Base-by-base conservation (phyloP, 1,140 invertebrate species). In the Episyrphus balteatus region DNA sequence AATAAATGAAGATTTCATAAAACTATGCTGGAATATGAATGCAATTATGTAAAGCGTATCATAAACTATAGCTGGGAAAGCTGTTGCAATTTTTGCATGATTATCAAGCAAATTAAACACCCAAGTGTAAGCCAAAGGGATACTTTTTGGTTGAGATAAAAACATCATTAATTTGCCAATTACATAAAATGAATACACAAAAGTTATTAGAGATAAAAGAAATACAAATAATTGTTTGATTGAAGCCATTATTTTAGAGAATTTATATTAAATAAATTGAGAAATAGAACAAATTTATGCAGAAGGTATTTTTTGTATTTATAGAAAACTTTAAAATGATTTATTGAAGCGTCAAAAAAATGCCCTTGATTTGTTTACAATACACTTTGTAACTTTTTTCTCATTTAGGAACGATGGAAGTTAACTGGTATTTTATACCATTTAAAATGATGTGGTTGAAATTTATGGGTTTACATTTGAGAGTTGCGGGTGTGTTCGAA, bases 21-120 rank as follows among this genome's bases (percentile, higher is more conserved):
- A 47, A 36, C 73, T 73, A 42, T 77, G 75, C 52, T 76, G 74
- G 0, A 75, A 55, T 37, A 76, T 70, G 45, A 77, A 77, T 11
- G 55, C 52, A 44, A 70, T 68, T 15, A 76, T 13, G 11, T 74
- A 65, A n/a, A 63, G 58, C 1, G 61, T 63, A 49, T 77, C 59
- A 26, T 60, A 51, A 5, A 73, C 41, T n/a, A 75, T 54, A 1
- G 65, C 57, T 9, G 58, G 58, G 53, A 61, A 66, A 7, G 61
- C 55, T 13, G 64, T 63, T 41, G 67, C 57, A 39, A 68, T 15
- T 11, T 56, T 55, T 1, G 59, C 60, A 21, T 52, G 52, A 21
- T 64, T 64, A 47, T 68, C 65, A 51, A 68, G 44, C 15, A 68
- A 47, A 59, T 64, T 66, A 18, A 67, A 59, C 18, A 66, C 50